Evolutionary conservation across 2,888 invertebrate species (phyloP).

Genomic region (Acrobeloides nanus): DNA sequence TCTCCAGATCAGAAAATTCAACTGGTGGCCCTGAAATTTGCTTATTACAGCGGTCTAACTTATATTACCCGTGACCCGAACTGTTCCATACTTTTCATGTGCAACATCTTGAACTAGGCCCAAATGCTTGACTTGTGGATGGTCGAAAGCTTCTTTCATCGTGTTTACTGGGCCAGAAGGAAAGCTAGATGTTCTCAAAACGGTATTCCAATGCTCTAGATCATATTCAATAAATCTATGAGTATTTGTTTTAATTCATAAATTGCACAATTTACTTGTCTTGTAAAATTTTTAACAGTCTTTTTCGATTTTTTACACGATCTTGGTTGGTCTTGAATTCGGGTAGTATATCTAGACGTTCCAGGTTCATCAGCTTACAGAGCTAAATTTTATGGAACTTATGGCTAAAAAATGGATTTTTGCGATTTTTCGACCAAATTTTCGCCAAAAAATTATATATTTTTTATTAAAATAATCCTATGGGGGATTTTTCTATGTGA

Average conservation of each 20-base stretch:
- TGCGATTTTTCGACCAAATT: too few species aligned
- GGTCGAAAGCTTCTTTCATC: constrained; percentile 75
- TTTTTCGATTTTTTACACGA: constrained; percentile 70
- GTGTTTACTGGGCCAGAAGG: constrained; percentile 84
- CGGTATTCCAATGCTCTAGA: constrained; percentile 19
- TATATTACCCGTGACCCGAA: constrained; percentile 63
- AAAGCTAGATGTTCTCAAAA: constrained; percentile 53
- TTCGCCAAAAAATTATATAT: too few species aligned
- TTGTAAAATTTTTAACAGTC: constrained; percentile 61
- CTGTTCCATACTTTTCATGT: constrained; percentile 66
- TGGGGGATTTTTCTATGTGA: too few species aligned
- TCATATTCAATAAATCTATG: constrained; percentile 19
- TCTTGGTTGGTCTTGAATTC: constrained; percentile 68
- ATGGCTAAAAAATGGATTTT: not conserved
- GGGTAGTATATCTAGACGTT: constrained; percentile 63
- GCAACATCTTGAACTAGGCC: constrained; percentile 64
- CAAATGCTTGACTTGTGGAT: constrained; percentile 70
- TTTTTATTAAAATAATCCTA: too few species aligned
- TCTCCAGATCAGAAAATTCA: too few species aligned
- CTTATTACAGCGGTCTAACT: too few species aligned
- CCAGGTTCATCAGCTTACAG: constrained; percentile 63
- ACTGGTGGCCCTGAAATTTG: too few species aligned
- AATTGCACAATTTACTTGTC: constrained; percentile 15
- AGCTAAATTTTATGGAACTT: constrained; percentile 54
- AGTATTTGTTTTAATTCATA: not conserved